Evolutionary conservation across 2,797 vertebrate species (phyloP).

Genomic region (Fringilla coelebs): DNA sequence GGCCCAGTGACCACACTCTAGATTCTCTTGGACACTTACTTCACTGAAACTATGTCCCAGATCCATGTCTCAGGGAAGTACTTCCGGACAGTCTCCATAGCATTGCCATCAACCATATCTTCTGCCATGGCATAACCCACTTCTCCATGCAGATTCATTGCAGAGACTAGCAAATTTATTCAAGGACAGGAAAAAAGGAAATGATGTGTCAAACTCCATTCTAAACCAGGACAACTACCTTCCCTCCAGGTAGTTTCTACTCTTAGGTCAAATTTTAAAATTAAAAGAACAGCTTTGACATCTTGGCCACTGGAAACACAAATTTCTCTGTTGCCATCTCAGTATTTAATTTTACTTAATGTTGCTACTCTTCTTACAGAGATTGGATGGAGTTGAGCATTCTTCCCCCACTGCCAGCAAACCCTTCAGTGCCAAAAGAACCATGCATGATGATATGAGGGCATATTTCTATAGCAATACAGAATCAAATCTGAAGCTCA

Average conservation of each 20-base stretch:
- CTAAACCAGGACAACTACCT: not conserved
- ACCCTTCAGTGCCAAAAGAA: not conserved
- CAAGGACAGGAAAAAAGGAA: not conserved
- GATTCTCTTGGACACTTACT: slow-evolving; percentile 50
- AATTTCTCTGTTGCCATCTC: not conserved
- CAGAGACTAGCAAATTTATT: not conserved
- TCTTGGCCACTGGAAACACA: not conserved
- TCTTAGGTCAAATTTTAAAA: not conserved
- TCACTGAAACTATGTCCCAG: slow-evolving; percentile 60
- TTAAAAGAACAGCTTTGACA: not conserved
- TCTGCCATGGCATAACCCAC: not conserved
- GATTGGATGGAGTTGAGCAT: not conserved
- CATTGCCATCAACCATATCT: not conserved
- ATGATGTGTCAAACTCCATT: not conserved
- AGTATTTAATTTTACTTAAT: not conserved
- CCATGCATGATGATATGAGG: not conserved
- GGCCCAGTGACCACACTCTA: not conserved
- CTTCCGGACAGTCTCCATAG: slow-evolving; percentile 42
- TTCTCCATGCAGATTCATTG: not conserved
- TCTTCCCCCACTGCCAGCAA: not conserved
- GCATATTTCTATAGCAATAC: not conserved
- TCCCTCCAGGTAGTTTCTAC: not conserved
- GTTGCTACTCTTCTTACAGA: not conserved
- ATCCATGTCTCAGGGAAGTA: slow-evolving; percentile 79
- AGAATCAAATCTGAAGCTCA: not conserved